Evolutionary conservation across 2,113 vertebrate genomes (phyloP).

Genomic region (Anhinga rufa): DNA sequence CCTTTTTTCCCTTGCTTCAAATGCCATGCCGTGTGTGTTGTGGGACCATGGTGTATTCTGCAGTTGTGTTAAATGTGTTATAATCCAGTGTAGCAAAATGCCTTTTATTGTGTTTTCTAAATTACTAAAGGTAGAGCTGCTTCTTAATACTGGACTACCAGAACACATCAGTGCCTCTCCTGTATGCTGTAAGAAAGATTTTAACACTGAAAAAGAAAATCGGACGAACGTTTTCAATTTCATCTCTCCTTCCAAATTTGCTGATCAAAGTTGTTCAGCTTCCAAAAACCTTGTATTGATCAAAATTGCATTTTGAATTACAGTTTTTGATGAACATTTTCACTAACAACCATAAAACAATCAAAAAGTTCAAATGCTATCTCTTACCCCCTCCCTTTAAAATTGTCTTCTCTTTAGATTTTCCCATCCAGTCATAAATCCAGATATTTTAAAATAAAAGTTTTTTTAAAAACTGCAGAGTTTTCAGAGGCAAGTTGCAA

Average conservation of each 20-base stretch:
- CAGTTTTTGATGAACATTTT: neutral
- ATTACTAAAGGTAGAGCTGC: neutral
- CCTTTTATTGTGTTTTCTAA: neutral
- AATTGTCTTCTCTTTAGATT: neutral
- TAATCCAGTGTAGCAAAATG: neutral
- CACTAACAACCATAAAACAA: neutral
- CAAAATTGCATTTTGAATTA: neutral
- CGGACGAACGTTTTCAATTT: neutral
- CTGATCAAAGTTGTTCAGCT: neutral
- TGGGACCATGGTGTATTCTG: neutral
- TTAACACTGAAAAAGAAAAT: neutral
- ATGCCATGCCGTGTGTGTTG: neutral
- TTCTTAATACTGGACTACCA: neutral
- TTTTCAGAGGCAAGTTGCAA: neutral
- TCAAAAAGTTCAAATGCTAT: neutral
- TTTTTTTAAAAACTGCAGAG: neutral
- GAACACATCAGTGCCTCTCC: neutral
- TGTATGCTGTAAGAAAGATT: neutral
- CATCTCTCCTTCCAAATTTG: neutral
- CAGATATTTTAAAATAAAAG: neutral
- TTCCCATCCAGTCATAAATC: neutral
- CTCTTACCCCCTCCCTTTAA: neutral
- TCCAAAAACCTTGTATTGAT: neutral
- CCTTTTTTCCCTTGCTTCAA: neutral
- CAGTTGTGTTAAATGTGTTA: neutral